Evolutionary conservation across 35 echinoderm and acorn worm genomes (phyloP).

Genomic region (Ophioderma brevispina): DNA sequence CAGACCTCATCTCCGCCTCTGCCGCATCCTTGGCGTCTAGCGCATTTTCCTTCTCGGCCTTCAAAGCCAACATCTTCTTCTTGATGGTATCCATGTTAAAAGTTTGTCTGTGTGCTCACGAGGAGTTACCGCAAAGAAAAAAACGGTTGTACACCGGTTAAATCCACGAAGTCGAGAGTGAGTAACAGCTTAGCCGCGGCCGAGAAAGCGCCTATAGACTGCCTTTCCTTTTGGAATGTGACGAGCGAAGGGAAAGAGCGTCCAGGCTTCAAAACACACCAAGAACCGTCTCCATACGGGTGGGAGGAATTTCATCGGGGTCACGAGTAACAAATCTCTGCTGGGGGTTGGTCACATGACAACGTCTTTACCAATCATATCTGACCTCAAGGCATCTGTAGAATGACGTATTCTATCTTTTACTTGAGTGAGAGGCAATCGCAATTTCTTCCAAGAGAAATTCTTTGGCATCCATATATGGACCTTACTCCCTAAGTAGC

Average conservation of each 20-base stretch:
- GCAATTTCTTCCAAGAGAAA: constrained; percentile 4
- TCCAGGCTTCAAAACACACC: background rate
- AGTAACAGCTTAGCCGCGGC: background rate
- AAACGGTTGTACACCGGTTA: background rate
- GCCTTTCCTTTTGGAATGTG: constrained; percentile 1
- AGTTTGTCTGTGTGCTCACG: constrained; percentile 11
- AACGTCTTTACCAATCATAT: background rate
- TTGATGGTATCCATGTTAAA: constrained; percentile 80
- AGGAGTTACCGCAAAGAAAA: background rate
- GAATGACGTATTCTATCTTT: background rate
- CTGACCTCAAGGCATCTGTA: background rate
- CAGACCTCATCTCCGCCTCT: constrained; percentile 52
- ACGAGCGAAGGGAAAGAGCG: constrained; percentile 1
- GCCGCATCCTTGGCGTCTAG: constrained; percentile 69
- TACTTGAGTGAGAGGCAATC: background rate
- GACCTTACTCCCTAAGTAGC: background rate
- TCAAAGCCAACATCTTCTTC: constrained; percentile 79
- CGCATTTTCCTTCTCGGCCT: constrained; percentile 68
- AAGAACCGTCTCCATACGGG: background rate
- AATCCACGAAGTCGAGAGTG: background rate
- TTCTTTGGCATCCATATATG: constrained; percentile 4
- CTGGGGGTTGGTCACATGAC: constrained; percentile 1
- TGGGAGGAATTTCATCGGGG: background rate
- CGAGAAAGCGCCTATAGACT: constrained; percentile 1
- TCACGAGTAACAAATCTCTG: background rate